A percentile compares a stretch with the other conserved stretches of the same genome.
Conservation (phyloP, 2,797 vertebrate species). For the Lagorchestes hirsutus region DNA sequence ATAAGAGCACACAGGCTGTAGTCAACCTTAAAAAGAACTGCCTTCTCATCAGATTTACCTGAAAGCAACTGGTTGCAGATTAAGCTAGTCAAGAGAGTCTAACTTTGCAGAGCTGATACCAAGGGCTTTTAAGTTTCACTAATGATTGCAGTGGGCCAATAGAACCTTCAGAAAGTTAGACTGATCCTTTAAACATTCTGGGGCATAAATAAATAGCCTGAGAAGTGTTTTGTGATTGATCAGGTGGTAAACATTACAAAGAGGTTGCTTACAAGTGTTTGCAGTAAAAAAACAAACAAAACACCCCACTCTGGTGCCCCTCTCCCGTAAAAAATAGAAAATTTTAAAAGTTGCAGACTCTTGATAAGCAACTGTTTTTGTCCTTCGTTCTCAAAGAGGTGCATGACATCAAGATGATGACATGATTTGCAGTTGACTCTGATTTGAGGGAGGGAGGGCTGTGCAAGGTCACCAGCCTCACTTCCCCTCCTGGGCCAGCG, state of each 20-base stretch:
- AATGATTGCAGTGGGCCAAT: neutral
- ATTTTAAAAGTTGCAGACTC: neutral
- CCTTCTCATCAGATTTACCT: slow-evolving; percentile 12
- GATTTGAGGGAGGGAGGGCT: too few species aligned
- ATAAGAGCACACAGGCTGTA: neutral
- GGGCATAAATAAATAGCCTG: neutral
- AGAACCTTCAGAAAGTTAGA: neutral
- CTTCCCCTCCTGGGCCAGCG: neutral
- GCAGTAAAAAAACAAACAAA: neutral
- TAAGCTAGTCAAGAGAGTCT: neutral
- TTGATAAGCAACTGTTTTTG: slow-evolving; percentile 19
- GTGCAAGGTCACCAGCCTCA: too few species aligned
- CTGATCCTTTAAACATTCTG: neutral
- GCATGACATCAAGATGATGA: too few species aligned
- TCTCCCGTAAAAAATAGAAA: neutral
- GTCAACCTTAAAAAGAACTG: neutral
- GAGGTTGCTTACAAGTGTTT: neutral
- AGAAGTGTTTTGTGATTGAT: slow-evolving; percentile 5
- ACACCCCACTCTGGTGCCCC: neutral
- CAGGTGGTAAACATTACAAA: slow-evolving; percentile 19
- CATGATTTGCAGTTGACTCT: too few species aligned
- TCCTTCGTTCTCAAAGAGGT: too few species aligned
- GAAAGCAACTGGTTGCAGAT: slow-evolving; percentile 6
- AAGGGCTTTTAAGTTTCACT: slow-evolving; percentile 34
- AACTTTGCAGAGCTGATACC: neutral